These are phyloP conservation scores for Furnarius figulus DNA, from an alignment of 2,113 vertebrate genomes.

Conservation along the genomic window DNA sequence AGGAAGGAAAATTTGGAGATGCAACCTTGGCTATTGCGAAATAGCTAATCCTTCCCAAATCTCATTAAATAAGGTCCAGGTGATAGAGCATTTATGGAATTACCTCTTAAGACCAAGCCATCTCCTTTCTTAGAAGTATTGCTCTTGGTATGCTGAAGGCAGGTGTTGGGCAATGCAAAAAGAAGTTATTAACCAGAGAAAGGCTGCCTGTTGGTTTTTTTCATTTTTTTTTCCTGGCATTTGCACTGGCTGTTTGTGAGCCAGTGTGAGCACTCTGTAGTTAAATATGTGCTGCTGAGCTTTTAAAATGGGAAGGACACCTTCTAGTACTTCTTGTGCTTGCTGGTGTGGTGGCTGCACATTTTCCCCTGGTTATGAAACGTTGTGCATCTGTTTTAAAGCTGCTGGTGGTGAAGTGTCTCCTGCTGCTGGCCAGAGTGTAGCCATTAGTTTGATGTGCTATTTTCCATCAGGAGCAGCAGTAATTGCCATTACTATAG, in stretches of 20 bases:
- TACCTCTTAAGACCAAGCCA: background rate
- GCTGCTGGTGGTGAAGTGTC: constrained; percentile 22
- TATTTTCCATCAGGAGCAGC: background rate
- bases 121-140: background rate
- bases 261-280: background rate
- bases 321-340: constrained; percentile 19
- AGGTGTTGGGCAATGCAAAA: background rate
- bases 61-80: constrained; percentile 37
- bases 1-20: constrained; percentile 10
- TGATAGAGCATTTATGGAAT: constrained; percentile 3
- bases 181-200: background rate
- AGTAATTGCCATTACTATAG: background rate
- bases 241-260: background rate
- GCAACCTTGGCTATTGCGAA: constrained; percentile 9
- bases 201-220: background rate
- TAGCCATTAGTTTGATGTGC: background rate
- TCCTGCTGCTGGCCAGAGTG: constrained; percentile 33
- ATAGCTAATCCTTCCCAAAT: constrained; percentile 34
- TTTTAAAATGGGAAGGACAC: background rate
- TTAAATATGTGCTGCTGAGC: background rate
- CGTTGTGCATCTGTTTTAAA: constrained; percentile 51
- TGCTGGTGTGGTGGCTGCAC: background rate
- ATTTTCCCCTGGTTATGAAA: constrained; percentile 34
- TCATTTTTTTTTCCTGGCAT: background rate
- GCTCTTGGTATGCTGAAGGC: background rate